Conservation (phyloP, 2,888 invertebrate genomes). For the Congeria kusceri region DNA sequence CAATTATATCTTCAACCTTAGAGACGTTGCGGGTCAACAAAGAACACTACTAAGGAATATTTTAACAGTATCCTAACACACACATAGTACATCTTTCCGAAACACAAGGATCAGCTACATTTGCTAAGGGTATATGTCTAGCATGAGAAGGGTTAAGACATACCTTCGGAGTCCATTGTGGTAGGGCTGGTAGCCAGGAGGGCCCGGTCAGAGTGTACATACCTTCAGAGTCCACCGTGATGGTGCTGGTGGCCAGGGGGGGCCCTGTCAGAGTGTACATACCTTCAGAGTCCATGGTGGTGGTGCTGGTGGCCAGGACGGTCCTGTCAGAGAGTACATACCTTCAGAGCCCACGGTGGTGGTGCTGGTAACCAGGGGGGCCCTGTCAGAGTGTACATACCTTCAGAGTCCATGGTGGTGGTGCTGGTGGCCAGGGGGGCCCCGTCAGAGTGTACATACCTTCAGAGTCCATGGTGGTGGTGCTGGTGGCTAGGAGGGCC, state of each 20-base stretch:
- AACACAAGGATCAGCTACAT: too few relatives aligned
- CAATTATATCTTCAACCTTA: too few relatives aligned
- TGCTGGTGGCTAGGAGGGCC: slow-evolving; percentile 76
- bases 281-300: slow-evolving; percentile 77
- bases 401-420: slow-evolving; percentile 76
- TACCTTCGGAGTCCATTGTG: slow-evolving; percentile 76
- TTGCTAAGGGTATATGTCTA: too few relatives aligned
- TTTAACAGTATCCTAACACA: too few relatives aligned
- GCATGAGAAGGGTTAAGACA: too few relatives aligned
- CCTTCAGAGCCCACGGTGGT: slow-evolving; percentile 75
- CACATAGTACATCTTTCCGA: too few relatives aligned
- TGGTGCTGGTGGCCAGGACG: slow-evolving; percentile 76
- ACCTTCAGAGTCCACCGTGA: slow-evolving; percentile 77
- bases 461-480: slow-evolving; percentile 76
- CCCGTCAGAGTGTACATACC: slow-evolving; percentile 66
- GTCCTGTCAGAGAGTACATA: slow-evolving; percentile 66
- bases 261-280: slow-evolving; percentile 72
- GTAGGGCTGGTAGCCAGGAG: slow-evolving; percentile 77
- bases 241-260: slow-evolving; percentile 77
- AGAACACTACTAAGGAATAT: too few relatives aligned
- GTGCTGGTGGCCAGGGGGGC: slow-evolving; percentile 77
- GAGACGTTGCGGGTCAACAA: too few relatives aligned
- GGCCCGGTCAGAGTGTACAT: slow-evolving; percentile 72
- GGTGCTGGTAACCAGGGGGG: slow-evolving; percentile 29
- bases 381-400: slow-evolving; percentile 10